These are phyloP conservation scores for Acleris holmiana DNA, from an alignment of 2,888 invertebrate genomes.

Conservation along the genomic window DNA sequence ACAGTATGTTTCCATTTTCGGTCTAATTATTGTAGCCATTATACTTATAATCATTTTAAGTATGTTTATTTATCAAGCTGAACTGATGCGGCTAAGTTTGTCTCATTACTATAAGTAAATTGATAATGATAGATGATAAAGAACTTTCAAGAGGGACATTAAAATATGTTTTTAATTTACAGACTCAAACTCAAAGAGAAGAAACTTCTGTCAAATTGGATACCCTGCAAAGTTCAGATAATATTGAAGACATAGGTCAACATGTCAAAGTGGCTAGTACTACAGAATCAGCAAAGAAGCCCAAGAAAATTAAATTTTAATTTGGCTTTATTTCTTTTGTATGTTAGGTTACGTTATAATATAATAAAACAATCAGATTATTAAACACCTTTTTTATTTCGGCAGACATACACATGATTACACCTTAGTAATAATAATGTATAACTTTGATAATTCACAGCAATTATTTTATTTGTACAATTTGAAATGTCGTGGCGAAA, in stretches of 20 bases:
- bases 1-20: constrained; percentile 68
- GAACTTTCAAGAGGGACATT: no score
- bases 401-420: neutral
- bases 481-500: no score
- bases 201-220: constrained; percentile 73
- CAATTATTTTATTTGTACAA: no score
- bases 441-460: no score
- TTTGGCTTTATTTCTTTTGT: constrained; percentile 14
- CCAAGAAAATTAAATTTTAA: constrained; percentile 77
- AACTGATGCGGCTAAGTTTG: no score
- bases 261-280: constrained; percentile 44
- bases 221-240: constrained; percentile 64
- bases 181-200: constrained; percentile 73
- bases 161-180: constrained; percentile 41
- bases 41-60: no score
- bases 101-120: no score
- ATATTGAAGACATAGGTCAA: constrained; percentile 72
- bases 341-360: no score
- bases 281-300: constrained; percentile 58
- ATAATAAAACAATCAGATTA: constrained; percentile 7
- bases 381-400: constrained; percentile 1
- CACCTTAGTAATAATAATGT: neutral
- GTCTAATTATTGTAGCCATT: neutral
- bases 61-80: no score
- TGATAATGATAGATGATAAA: no score